Evolutionary conservation across 2,888 invertebrate genomes (phyloP).

Genomic region (Microplitis manilae): DNA sequence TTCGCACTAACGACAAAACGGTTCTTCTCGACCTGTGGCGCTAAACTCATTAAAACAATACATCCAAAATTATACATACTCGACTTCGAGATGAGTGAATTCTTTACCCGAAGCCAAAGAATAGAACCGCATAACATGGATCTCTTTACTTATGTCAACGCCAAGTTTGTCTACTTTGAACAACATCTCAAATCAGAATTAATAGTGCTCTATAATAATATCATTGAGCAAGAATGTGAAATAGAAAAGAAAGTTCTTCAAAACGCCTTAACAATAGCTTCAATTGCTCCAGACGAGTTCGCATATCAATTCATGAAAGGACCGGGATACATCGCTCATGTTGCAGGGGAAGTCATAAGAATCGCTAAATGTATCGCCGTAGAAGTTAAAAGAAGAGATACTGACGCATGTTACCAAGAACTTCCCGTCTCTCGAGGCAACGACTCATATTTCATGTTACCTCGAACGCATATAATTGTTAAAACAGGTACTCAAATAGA

Average conservation of each 20-base stretch:
- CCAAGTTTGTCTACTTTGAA: background rate
- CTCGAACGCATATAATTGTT: background rate
- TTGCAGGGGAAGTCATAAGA: slow-evolving; percentile 45
- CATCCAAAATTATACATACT: slow-evolving; percentile 45
- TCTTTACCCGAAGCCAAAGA: background rate
- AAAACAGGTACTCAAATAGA: background rate
- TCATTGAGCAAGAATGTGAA: too few species aligned
- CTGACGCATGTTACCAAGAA: slow-evolving; percentile 29
- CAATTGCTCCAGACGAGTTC: slow-evolving; percentile 50
- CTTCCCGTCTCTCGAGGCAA: background rate
- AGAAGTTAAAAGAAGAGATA: slow-evolving; percentile 24
- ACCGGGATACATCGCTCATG: slow-evolving; percentile 50
- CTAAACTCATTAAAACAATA: slow-evolving; percentile 43
- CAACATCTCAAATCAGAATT: slow-evolving; percentile 33
- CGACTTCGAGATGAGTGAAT: background rate
- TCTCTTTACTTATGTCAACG: background rate
- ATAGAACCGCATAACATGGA: background rate
- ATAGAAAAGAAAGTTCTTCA: slow-evolving; percentile 16
- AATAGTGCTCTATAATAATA: too few species aligned
- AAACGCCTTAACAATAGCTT: slow-evolving; percentile 49
- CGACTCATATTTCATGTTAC: background rate
- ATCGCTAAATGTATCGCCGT: slow-evolving; percentile 36
- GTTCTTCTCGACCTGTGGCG: slow-evolving; percentile 29
- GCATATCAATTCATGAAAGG: slow-evolving; percentile 49
- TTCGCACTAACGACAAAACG: slow-evolving; percentile 41